phyloP scores from a whole-genome alignment of 1,140 invertebrate species.

The Choristoneura fumiferana region DNA sequence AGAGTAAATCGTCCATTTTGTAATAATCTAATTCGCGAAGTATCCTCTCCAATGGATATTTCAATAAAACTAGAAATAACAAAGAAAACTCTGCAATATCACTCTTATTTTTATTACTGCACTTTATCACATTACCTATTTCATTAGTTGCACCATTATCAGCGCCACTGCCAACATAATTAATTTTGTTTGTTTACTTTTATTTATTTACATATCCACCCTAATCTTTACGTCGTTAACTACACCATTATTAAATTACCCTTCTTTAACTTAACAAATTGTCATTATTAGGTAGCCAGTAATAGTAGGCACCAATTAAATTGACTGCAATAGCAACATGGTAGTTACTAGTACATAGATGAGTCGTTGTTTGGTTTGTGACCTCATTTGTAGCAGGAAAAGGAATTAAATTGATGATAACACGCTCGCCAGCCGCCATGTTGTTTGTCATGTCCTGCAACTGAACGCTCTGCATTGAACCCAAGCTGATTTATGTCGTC shows the following conservation, averaged over 20 bases:
- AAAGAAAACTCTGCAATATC: slow-evolving; percentile 20
- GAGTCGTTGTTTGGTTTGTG: slow-evolving; percentile 62
- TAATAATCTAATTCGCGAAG: too few species aligned
- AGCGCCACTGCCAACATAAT: background rate
- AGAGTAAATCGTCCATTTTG: too few species aligned
- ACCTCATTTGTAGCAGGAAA: slow-evolving; percentile 74
- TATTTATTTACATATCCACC: slow-evolving; percentile 10
- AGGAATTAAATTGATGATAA: slow-evolving; percentile 72
- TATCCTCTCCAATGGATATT: too few species aligned
- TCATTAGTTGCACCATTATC: slow-evolving; percentile 8
- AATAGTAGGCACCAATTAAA: slow-evolving; percentile 4
- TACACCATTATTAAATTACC: slow-evolving; percentile 20
- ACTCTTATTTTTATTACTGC: background rate
- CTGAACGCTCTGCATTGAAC: background rate
- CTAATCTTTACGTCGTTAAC: slow-evolving; percentile 22
- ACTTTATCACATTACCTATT: slow-evolving; percentile 11
- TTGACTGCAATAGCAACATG: background rate
- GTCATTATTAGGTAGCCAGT: background rate
- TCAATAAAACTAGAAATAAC: too few species aligned
- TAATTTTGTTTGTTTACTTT: slow-evolving; percentile 2
- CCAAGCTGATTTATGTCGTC: background rate
- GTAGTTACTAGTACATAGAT: slow-evolving; percentile 19
- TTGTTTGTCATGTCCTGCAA: slow-evolving; percentile 31
- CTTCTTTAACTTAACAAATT: slow-evolving; percentile 1
- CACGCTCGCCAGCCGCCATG: slow-evolving; percentile 46